Base-by-base conservation (phyloP, 2,113 vertebrate species). In the Kobus ellipsiprymnus region DNA sequence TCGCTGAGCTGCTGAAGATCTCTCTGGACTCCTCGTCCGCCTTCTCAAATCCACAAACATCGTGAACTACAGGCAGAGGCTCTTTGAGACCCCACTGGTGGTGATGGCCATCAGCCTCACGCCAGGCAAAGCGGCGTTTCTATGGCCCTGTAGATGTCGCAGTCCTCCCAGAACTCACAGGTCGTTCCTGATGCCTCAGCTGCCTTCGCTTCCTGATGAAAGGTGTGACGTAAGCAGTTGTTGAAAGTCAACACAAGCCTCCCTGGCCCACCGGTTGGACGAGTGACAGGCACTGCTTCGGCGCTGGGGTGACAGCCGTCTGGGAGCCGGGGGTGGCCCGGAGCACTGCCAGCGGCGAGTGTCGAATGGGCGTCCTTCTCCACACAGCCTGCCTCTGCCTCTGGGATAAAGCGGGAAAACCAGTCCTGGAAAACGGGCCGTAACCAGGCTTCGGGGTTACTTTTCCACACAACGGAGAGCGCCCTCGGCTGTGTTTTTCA, bases 291-390 rank as follows among this genome's bases (percentile, higher is more conserved):
- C 23, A 2, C 12, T 0, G 0, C 40, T 14, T 27, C 3, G 1
- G 4, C 12, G 1, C 0, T 27, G 23, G 23, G 71, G 4, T 44
- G 71, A 44, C 25, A 7, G 0, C 7, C 0, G 6, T 3, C 23
- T 13, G 0, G 4, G 12, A 77, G 15, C 23, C 1, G 6, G 71
- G n/a, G 12, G 23, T 27, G 12, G 40, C 71, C 40, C 6, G 23
- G 36, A 4, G 71, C 40, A 1, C 23, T 14, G 71, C 14, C 23
- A 0, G 67, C n/a, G 11, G 17, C 1, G 6, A 27, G 2, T 6
- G 19, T 6, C 2, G 40, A 7, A 4, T 14, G 71, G 12, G 3
- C 6, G 1, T 4, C 71, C 40, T 74, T 12, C 67, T 74, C 40
- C 71, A 25, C 3, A 27, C 23, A 4, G 71, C 0, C 0, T 25